Evolutionary conservation across 2,113 vertebrate genomes (phyloP).

Genomic region (Pachypanchax playfairii): DNA sequence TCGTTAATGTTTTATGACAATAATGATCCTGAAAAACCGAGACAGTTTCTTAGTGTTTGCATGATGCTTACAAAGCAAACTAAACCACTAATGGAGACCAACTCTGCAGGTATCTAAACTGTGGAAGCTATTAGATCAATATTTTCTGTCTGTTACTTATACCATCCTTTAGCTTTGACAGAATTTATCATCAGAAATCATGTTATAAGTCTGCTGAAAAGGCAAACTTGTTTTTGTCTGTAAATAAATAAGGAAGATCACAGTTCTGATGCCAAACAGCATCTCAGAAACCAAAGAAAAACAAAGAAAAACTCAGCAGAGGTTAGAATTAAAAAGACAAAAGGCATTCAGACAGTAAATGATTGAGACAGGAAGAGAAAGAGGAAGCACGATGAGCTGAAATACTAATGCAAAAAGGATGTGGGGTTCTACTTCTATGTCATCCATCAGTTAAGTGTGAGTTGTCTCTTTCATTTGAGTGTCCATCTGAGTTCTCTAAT

Average conservation of each 20-base stretch:
- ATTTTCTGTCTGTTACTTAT: not conserved
- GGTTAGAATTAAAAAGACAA: slow-evolving; percentile 8
- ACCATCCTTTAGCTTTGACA: slow-evolving; percentile 18
- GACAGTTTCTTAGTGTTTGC: not conserved
- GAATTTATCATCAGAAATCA: too few relatives aligned
- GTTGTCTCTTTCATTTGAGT: slow-evolving; percentile 24
- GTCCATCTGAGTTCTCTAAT: slow-evolving; percentile 52
- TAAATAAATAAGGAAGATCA: not conserved
- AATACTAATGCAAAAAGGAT: slow-evolving; percentile 59
- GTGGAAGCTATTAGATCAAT: not conserved
- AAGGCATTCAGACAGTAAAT: slow-evolving; percentile 14
- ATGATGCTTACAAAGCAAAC: not conserved
- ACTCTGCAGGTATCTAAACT: slow-evolving; percentile 18
- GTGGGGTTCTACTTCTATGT: slow-evolving; percentile 39
- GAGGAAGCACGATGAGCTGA: slow-evolving; percentile 31
- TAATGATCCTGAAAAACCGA: not conserved
- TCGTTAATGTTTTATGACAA: not conserved
- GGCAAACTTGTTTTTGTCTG: not conserved
- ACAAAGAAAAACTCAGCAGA: not conserved
- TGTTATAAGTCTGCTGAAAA: not conserved
- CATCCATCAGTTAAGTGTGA: slow-evolving; percentile 50
- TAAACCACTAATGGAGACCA: not conserved
- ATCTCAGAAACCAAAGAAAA: not conserved
- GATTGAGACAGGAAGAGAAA: slow-evolving; percentile 39
- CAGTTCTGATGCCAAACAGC: not conserved